Conservation (phyloP, 2,888 invertebrate genomes). For the Teleiodes luculella region DNA sequence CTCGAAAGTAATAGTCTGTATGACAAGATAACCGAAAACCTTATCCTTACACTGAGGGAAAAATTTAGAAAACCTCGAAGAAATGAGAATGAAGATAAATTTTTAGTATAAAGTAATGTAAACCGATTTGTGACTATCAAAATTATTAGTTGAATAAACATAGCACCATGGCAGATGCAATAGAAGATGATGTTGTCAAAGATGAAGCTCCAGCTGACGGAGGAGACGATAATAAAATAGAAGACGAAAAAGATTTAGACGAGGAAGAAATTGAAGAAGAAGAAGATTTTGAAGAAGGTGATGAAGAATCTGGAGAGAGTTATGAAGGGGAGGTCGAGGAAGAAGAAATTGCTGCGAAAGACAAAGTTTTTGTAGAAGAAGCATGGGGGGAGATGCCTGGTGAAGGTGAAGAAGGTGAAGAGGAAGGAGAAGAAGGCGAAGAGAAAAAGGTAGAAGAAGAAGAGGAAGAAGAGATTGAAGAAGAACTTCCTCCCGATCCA, state of each 20-base stretch:
- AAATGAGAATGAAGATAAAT: conserved; percentile 46
- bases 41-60: conserved; percentile 48
- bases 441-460: conserved; percentile 32
- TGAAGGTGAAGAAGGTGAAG: conserved; percentile 28
- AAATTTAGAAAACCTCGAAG: conserved; percentile 52
- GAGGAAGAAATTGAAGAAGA: conserved; percentile 23
- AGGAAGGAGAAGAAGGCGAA: conserved; percentile 35
- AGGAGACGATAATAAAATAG: neutral
- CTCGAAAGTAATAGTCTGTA: conserved; percentile 49
- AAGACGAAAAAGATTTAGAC: neutral
- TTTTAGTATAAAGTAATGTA: too few relatives aligned
- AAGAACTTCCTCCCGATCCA: conserved; percentile 64
- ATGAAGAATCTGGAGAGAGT: conserved; percentile 19
- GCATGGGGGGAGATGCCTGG: conserved; percentile 24
- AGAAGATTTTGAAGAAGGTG: conserved; percentile 17
- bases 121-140: too few relatives aligned
- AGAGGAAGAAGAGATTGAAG: conserved; percentile 49
- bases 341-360: conserved; percentile 24
- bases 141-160: neutral
- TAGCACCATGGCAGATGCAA: neutral
- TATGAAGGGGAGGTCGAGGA: conserved; percentile 27
- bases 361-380: conserved; percentile 31
- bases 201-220: conserved; percentile 15
- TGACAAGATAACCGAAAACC: conserved; percentile 60
- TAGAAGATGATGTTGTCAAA: neutral